These are phyloP conservation scores for Steromphala cineraria DNA, from an alignment of 2,888 invertebrate species.

Conservation along the genomic window DNA sequence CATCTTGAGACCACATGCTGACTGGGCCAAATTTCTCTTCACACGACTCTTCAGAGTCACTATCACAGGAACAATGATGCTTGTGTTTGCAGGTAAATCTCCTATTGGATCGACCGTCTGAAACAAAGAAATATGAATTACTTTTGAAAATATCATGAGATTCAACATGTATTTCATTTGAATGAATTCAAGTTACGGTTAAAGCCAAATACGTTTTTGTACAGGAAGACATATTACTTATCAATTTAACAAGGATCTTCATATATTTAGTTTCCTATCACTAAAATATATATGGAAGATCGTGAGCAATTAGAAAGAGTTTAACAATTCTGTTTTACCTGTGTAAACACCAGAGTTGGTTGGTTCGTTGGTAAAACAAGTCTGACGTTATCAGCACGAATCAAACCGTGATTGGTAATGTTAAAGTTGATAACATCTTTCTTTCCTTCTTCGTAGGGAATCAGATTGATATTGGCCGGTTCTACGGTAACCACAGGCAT, in stretches of 20 bases:
- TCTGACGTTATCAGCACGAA: conserved; percentile 48
- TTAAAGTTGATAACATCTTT: conserved; percentile 40
- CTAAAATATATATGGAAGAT: too few relatives aligned
- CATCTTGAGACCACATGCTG: conserved; percentile 33
- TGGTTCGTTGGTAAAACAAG: conserved; percentile 45
- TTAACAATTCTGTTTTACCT: conserved; percentile 26
- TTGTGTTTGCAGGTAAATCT: conserved; percentile 42
- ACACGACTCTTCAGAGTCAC: conserved; percentile 32
- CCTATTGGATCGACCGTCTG: conserved; percentile 30
- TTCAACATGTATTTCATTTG: background rate
- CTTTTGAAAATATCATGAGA: too few relatives aligned
- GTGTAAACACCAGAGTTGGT: conserved; percentile 45
- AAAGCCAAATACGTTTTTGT: too few relatives aligned
- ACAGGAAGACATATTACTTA: too few relatives aligned
- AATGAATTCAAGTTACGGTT: too few relatives aligned
- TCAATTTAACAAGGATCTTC: too few relatives aligned
- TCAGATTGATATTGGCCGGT: conserved; percentile 41
- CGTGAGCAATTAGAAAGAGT: too few relatives aligned
- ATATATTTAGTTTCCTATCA: too few relatives aligned
- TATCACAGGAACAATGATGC: conserved; percentile 36
- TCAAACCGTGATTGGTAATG: conserved; percentile 58
- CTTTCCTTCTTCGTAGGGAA: conserved; percentile 40
- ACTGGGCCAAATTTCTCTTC: conserved; percentile 22
- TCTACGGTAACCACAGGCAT: conserved; percentile 58
- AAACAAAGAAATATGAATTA: background rate